phyloP scores from a whole-genome alignment of 2,888 invertebrate genomes.

The Drosophila vallismaia region DNA sequence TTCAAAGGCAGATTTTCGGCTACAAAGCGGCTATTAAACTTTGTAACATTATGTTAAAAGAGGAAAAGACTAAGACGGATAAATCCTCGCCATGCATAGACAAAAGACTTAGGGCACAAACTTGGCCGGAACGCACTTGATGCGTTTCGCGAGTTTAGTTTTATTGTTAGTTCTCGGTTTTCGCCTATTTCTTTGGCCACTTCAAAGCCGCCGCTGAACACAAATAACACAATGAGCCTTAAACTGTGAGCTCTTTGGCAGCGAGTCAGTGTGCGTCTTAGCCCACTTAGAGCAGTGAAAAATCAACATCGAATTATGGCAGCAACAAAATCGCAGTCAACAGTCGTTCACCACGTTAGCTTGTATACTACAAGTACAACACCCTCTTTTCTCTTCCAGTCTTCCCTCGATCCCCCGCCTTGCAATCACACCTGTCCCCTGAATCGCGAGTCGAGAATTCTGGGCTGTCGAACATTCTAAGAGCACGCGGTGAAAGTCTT shows the following conservation, averaged over 20 bases:
- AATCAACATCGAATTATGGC: slow-evolving; percentile 75
- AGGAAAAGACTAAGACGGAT: not conserved
- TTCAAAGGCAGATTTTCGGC: not conserved
- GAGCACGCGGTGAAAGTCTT: slow-evolving; percentile 69
- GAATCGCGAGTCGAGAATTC: slow-evolving; percentile 15
- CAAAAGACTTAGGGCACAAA: slow-evolving; percentile 70
- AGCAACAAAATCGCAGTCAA: slow-evolving; percentile 51
- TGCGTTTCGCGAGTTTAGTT: slow-evolving; percentile 24
- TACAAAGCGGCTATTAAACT: not conserved
- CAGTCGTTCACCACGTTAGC: slow-evolving; percentile 37
- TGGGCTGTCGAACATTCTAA: slow-evolving; percentile 56
- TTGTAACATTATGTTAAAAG: slow-evolving; percentile 16
- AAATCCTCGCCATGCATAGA: slow-evolving; percentile 23
- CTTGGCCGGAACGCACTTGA: slow-evolving; percentile 67
- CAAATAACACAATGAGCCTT: slow-evolving; percentile 19
- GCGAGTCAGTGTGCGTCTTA: slow-evolving; percentile 47
- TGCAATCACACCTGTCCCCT: slow-evolving; percentile 13
- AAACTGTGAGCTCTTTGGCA: slow-evolving; percentile 16
- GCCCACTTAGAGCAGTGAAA: slow-evolving; percentile 72
- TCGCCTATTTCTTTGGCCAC: slow-evolving; percentile 41
- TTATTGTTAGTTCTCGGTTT: slow-evolving; percentile 20
- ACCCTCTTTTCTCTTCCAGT: not conserved
- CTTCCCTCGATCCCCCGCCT: slow-evolving; percentile 1
- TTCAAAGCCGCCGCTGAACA: slow-evolving; percentile 46
- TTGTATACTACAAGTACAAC: slow-evolving; percentile 33